Evolutionary conservation across 2,797 vertebrate genomes (phyloP).

Genomic region (Cuculus canorus): DNA sequence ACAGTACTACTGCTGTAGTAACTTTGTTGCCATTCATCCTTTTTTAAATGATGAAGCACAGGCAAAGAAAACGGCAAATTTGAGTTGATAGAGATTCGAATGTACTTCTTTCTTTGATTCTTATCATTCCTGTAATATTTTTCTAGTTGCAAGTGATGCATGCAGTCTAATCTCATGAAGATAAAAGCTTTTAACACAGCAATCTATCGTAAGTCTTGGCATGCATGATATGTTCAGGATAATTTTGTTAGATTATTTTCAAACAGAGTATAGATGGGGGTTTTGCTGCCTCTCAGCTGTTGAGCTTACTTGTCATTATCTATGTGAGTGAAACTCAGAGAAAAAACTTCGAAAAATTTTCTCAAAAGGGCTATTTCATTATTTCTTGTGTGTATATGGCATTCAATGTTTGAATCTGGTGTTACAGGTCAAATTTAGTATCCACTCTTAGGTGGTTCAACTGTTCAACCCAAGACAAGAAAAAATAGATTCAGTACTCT

Average conservation of each 20-base stretch:
- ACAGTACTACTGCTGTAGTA: neutral
- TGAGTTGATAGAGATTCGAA: neutral
- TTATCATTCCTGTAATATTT: neutral
- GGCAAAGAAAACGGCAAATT: neutral
- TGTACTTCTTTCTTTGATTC: neutral
- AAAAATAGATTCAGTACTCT: neutral
- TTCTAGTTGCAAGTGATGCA: neutral
- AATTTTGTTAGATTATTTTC: neutral
- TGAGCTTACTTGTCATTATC: neutral
- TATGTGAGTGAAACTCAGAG: neutral
- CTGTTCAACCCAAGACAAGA: neutral
- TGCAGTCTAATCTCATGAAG: neutral
- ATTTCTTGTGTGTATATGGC: neutral
- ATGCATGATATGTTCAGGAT: neutral
- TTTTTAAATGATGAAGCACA: neutral
- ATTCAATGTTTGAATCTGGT: fast-evolving
- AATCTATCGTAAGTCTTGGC: neutral
- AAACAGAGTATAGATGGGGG: neutral
- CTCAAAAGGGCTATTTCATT: neutral
- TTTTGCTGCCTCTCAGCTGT: neutral
- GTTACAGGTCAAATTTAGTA: neutral
- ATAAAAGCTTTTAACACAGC: neutral
- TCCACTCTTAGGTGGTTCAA: neutral
- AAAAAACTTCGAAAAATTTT: neutral
- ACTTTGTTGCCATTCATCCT: neutral